Base-by-base conservation (phyloP, 2,797 vertebrate species). In the Poeciliopsis infans region DNA sequence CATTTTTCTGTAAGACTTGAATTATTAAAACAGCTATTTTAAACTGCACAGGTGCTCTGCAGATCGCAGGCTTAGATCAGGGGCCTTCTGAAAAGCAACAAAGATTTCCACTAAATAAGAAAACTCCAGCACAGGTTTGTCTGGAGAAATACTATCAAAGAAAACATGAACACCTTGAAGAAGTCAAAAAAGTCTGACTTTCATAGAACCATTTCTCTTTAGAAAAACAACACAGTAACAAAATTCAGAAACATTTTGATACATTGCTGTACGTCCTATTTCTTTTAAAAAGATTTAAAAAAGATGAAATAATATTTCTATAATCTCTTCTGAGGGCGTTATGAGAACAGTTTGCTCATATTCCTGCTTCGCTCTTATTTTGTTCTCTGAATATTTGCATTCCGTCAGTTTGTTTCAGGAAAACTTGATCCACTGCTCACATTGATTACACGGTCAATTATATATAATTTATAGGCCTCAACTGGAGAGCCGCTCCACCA, bases 391-490 rank as follows among this genome's bases (percentile, higher is more conserved):
- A 4, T 79, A 78, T 88, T 81, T 82, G 84, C 84, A 79, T 85
- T 78, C 74, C 11, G 0, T 87, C 83, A 83, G 85, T 92, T 88
- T 85, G 87, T 90, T 82, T 82, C 46, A 79, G 76, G 81, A 84
- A 90, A 86, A 87, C 86, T 77, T 66, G 87, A 89, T 90, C 70
- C 88, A 75, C 82, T 85, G 81, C 87, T 92, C 91, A 92, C 94
- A 91, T 91, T 92, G 92, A 94, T 93, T 93, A 93, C 91, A 90
- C 79, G 64, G 73, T 92, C 88, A 88, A 93, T 85, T 92, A 94
- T 94, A 77, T 92, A 93, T 93, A 93, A 94, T 92, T 93, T 85
- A 94, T 92, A 84, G 77, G 75, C 85, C 79, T 88, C 84, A 90
- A 89, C 88, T 87, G 90, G 81, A 91, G 91, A 87, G 88, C 77